Evolutionary conservation across 1,140 invertebrate species (phyloP).

Genomic region (Brachionus rubens): DNA sequence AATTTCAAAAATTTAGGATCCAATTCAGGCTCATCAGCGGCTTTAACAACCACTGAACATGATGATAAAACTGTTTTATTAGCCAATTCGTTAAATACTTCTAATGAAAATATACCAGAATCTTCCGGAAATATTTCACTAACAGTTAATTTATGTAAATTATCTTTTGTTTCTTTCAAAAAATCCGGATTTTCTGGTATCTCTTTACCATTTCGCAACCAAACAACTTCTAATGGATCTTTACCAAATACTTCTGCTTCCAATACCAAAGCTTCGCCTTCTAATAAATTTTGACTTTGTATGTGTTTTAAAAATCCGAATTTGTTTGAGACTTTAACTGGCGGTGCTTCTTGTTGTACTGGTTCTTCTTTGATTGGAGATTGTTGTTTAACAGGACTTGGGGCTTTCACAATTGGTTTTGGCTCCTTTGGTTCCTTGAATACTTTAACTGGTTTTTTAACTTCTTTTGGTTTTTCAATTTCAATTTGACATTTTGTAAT

Average conservation of each 20-base stretch:
- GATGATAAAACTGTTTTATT: neutral
- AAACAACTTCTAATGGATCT: constrained; percentile 8
- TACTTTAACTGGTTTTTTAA: constrained; percentile 41
- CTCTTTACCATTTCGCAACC: constrained; percentile 47
- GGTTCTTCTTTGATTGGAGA: neutral
- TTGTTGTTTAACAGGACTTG: too few relatives aligned
- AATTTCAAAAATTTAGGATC: constrained; percentile 38
- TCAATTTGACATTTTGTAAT: constrained; percentile 45
- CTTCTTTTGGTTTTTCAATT: constrained; percentile 36
- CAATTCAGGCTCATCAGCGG: constrained; percentile 22
- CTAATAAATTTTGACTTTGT: constrained; percentile 34
- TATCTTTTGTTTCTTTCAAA: constrained; percentile 32
- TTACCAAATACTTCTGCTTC: constrained; percentile 6
- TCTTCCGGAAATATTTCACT: constrained; percentile 47
- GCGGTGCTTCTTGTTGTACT: neutral
- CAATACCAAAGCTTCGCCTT: constrained; percentile 25
- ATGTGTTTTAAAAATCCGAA: constrained; percentile 5
- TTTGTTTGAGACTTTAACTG: neutral
- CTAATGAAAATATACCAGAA: constrained; percentile 43
- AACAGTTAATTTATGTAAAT: constrained; percentile 29
- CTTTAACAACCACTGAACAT: constrained; percentile 43
- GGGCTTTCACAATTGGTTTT: neutral
- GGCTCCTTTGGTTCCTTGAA: neutral
- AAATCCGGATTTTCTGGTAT: constrained; percentile 47
- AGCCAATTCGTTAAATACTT: neutral